Evolutionary conservation across 2,797 vertebrate species (phyloP).

Genomic region (Syndactyla subalaris): DNA sequence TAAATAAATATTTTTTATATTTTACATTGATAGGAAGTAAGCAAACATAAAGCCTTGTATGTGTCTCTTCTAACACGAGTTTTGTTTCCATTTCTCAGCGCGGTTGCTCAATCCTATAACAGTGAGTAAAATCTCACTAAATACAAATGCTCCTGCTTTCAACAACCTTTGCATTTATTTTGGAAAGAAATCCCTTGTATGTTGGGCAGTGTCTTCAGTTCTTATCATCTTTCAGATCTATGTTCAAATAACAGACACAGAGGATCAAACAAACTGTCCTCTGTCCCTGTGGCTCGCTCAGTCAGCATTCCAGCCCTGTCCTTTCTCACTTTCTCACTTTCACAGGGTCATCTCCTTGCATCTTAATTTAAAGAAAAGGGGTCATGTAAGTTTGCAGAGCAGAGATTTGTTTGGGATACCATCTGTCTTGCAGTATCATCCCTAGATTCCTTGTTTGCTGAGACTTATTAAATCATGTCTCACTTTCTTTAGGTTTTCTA

Average conservation of each 20-base stretch:
- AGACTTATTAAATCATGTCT: not conserved
- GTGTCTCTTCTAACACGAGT: not conserved
- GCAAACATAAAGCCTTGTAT: not conserved
- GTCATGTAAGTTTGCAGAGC: conserved; percentile 25
- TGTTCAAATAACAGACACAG: not conserved
- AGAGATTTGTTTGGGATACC: not conserved
- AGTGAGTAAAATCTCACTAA: not conserved
- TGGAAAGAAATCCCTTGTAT: not conserved
- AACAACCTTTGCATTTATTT: not conserved
- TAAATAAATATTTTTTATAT: not conserved
- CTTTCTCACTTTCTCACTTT: conserved; percentile 14
- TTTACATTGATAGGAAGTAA: not conserved
- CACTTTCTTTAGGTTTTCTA: not conserved
- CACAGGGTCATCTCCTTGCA: conserved; percentile 14
- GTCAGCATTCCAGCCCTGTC: conserved; percentile 6
- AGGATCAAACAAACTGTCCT: not conserved
- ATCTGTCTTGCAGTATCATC: not conserved
- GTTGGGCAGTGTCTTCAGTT: not conserved
- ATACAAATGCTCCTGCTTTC: not conserved
- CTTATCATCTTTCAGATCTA: not conserved
- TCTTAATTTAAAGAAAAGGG: not conserved
- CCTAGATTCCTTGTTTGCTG: not conserved
- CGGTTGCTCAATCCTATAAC: not conserved
- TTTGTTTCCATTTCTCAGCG: not conserved
- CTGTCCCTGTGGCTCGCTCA: not conserved